Base-by-base conservation (phyloP, 2,113 vertebrate genomes). In the Chascanopsetta lugubris region DNA sequence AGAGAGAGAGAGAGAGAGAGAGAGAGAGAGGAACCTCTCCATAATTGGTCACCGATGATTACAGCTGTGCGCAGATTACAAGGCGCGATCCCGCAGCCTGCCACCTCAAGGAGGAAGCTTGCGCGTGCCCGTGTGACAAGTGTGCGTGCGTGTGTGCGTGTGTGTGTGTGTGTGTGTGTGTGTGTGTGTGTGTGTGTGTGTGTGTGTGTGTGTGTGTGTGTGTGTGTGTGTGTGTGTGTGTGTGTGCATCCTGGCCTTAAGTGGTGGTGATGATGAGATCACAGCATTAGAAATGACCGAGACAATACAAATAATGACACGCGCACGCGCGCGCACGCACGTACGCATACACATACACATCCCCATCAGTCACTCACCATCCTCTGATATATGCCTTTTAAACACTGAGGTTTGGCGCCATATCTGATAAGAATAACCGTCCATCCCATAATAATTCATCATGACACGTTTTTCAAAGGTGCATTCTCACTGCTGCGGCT, bases 11-110 rank as follows among this genome's bases (percentile, higher is more conserved):
- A n/a, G n/a, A n/a, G n/a, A n/a, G n/a, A n/a, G n/a, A n/a, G n/a
- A n/a, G n/a, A n/a, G n/a, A n/a, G n/a, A n/a, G n/a, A n/a, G n/a
- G n/a, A n/a, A n/a, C n/a, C n/a, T n/a, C 85, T 85, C 24, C 72
- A 77, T 76, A 85, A 84, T 82, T 80, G 85, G 89, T 89, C 87
- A 89, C 63, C 85, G 85, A 87, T 87, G 80, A 87, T 82, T 85
- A 80, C 82, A 75, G 72, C 72, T 64, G 75, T 75, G 68, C 74
- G 80, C 30, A 81, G 76, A 89, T 89, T 80, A 89, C 69, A 75
- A 79, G 64, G 69, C 73, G 74, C 54, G 43, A 59, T 58, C 69
- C 71, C 49, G 62, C 65, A 65, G 72, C 66, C 86, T 38, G 74
- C 79, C 83, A 78, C 79, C 79, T 27, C 77, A 2, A 47, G 47